Conservation (phyloP, 2,888 invertebrate genomes). For the Tiliacea citrago region DNA sequence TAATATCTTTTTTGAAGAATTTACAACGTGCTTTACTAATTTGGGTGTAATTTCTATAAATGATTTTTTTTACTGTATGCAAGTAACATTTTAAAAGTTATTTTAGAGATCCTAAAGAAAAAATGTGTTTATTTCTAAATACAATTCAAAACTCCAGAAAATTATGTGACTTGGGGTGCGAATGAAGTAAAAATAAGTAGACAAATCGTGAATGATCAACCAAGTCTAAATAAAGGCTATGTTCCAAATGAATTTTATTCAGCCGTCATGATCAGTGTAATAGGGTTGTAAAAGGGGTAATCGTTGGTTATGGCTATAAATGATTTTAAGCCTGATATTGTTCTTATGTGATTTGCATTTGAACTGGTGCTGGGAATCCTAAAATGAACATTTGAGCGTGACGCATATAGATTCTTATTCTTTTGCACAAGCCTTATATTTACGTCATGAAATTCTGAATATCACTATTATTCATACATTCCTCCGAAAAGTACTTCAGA, state of each 20-base stretch:
- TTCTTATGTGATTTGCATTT: neutral
- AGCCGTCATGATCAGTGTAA: neutral
- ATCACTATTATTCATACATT: constrained; percentile 20
- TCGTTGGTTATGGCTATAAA: neutral
- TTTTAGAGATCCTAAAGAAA: too few species aligned
- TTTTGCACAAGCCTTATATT: neutral
- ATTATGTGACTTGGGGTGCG: too few species aligned
- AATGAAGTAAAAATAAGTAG: too few species aligned
- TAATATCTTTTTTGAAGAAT: too few species aligned
- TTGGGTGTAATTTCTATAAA: too few species aligned
- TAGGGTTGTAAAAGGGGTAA: too few species aligned
- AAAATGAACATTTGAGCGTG: neutral
- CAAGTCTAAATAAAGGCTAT: neutral
- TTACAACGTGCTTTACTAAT: too few species aligned
- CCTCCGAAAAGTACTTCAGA: constrained; percentile 23
- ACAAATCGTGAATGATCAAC: neutral
- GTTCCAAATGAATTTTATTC: neutral
- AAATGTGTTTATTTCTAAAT: too few species aligned
- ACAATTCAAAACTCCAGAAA: too few species aligned
- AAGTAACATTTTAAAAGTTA: too few species aligned
- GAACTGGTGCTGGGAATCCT: neutral
- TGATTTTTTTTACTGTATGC: too few species aligned
- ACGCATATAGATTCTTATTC: neutral
- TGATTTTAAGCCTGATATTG: neutral
- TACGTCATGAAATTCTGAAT: constrained; percentile 4